A percentile compares a stretch with the other conserved stretches of the same genome.
These are phyloP conservation scores for Eupsilia transversa DNA, from an alignment of 2,888 invertebrate genomes.

Conservation along the genomic window DNA sequence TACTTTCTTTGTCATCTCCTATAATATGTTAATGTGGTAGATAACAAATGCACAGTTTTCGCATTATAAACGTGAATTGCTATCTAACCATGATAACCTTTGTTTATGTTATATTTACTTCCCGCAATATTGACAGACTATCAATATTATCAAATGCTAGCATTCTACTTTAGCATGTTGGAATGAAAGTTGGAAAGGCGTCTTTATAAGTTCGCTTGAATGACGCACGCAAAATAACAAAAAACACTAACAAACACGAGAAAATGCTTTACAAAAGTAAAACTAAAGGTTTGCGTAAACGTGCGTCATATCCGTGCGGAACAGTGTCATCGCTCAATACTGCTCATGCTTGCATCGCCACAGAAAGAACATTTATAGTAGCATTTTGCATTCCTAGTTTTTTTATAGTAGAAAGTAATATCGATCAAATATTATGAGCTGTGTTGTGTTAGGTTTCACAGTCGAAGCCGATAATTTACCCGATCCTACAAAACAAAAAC, in stretches of 20 bases:
- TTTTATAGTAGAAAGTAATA: neutral
- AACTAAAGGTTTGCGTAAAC: conserved; percentile 25
- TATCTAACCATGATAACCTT: conserved; percentile 50
- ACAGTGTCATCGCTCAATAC: neutral
- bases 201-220: neutral
- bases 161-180: neutral
- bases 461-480: neutral
- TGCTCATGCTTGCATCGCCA: neutral
- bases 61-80: conserved; percentile 37
- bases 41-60: conserved; percentile 46
- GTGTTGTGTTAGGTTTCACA: conserved; percentile 8
- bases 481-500: neutral
- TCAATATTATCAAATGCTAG: neutral
- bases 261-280: conserved; percentile 14
- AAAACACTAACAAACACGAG: conserved; percentile 1
- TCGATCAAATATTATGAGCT: conserved; percentile 2
- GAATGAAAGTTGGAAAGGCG: conserved; percentile 6
- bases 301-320: conserved; percentile 28
- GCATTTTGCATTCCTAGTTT: neutral
- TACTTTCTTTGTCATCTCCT: conserved; percentile 50
- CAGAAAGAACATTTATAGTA: neutral
- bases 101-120: conserved; percentile 45
- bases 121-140: conserved; percentile 36
- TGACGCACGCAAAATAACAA: conserved; percentile 10
- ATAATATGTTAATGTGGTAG: conserved; percentile 24